These are phyloP conservation scores for Drosophila bipectinata DNA, from an alignment of 1,140 invertebrate species.

Conservation along the genomic window DNA sequence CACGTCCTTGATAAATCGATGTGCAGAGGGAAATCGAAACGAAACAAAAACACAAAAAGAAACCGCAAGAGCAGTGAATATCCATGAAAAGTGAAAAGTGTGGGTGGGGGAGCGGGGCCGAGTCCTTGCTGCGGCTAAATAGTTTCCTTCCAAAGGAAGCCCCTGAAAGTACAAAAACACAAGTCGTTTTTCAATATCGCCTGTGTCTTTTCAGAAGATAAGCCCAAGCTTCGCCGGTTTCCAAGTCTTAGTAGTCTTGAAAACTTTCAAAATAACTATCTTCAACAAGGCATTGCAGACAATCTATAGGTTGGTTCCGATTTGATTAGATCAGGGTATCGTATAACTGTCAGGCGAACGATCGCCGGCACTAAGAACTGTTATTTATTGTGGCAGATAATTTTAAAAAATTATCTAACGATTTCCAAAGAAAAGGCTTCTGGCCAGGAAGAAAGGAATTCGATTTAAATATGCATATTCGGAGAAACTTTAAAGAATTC, in stretches of 20 bases:
- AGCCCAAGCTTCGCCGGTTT: background rate
- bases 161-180: background rate
- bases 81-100: background rate
- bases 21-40: conserved; percentile 53
- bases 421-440: background rate
- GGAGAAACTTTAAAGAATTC: too few species aligned
- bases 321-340: background rate
- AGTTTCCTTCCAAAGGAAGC: background rate
- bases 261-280: background rate
- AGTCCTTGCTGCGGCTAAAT: conserved; percentile 1
- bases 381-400: conserved; percentile 4
- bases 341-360: background rate
- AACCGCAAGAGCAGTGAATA: conserved; percentile 8
- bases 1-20: conserved; percentile 78
- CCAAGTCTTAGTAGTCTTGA: background rate
- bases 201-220: background rate
- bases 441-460: background rate
- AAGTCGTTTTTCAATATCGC: background rate
- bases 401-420: background rate
- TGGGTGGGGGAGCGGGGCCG: background rate
- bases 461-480: too few species aligned
- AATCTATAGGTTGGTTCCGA: background rate
- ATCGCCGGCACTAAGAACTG: background rate
- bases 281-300: background rate
- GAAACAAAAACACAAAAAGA: conserved; percentile 21